Conservation (phyloP, 2,888 invertebrate genomes). For the Steinernema carpocapsae region DNA sequence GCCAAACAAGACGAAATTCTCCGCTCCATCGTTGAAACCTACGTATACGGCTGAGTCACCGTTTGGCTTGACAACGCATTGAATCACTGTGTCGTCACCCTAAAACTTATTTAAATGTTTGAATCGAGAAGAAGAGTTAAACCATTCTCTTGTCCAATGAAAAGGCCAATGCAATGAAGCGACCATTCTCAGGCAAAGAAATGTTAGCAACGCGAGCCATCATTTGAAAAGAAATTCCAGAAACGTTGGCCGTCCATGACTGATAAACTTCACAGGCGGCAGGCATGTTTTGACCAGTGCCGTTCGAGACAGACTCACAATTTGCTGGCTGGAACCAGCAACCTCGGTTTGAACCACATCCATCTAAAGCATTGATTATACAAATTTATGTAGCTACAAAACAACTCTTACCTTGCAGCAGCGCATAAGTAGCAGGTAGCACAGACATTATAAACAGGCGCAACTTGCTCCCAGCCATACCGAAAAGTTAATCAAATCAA, state of each 20-base stretch:
- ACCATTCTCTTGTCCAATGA: constrained; percentile 13
- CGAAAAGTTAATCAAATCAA: too few species aligned
- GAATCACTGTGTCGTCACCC: constrained; percentile 17
- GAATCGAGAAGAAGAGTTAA: not conserved
- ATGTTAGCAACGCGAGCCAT: not conserved
- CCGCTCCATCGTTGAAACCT: not conserved
- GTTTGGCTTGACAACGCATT: not conserved
- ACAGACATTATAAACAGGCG: too few species aligned
- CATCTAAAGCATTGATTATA: not conserved
- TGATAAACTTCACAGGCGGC: not conserved
- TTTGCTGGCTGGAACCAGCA: constrained; percentile 26
- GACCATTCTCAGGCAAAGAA: not conserved
- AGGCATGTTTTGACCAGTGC: not conserved
- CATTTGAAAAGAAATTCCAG: constrained; percentile 12
- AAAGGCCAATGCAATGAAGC: not conserved
- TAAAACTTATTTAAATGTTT: not conserved
- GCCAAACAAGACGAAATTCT: not conserved
- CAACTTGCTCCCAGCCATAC: too few species aligned
- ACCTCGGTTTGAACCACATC: not conserved
- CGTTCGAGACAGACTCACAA: not conserved
- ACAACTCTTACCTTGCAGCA: too few species aligned
- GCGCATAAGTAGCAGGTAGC: too few species aligned
- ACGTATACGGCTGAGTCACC: not conserved
- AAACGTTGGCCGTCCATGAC: not conserved
- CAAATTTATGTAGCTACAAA: not conserved